Base-by-base conservation (phyloP, 2,888 invertebrate genomes). In the Drosophila formosana region DNA sequence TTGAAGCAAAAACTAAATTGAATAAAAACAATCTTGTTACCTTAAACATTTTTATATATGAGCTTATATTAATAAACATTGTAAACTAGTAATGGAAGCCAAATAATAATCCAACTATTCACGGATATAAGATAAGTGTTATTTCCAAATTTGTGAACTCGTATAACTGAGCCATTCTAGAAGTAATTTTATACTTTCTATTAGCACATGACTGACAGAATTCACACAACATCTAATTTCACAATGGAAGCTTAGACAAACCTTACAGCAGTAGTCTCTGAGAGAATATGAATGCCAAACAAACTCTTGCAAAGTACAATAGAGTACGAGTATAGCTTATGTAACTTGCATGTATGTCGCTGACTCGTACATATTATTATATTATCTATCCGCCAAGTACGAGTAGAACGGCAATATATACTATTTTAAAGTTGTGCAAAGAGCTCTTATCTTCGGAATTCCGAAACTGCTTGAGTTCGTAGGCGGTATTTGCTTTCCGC, bases 371-470 rank as follows among this genome's bases (percentile, higher is more conserved):
- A 57, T 41, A 41, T 8, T 57, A 32, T 37, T 34, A 57, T 26
- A 11, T 46, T 53, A 6, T 32, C 28, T 32, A 25, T 30, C 52
- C 37, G 30, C 11, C 7, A 39, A 32, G 51, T 34, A 37, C 9
- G 30, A 13, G 25, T 51, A 37, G 18, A 25, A 11, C 25, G 5
- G n/a, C 28, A n/a, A n/a, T 56, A 43, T 45, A 43, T 45, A 13
- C 45, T 18, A 26, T 53, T 69, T 41, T 11, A 55, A 58, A 57
- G 25, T 58, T 70, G 64, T 60, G 76, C 53, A 50, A 45, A 41
- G 25, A 30, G 1, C 25, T 46, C 47, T 72, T 75, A 75, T 75
- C 75, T 75, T 9, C 55, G 13, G 49, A 45, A 60, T 77, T 66
- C 47, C 41, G 25, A 6, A 43, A 23, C 26, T 45, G 34, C 46